Percentiles rank a stretch among this genome's conserved stretches.
Evolutionary conservation across 2,888 invertebrate genomes (phyloP).

Genomic region (Phaedon cochleariae): DNA sequence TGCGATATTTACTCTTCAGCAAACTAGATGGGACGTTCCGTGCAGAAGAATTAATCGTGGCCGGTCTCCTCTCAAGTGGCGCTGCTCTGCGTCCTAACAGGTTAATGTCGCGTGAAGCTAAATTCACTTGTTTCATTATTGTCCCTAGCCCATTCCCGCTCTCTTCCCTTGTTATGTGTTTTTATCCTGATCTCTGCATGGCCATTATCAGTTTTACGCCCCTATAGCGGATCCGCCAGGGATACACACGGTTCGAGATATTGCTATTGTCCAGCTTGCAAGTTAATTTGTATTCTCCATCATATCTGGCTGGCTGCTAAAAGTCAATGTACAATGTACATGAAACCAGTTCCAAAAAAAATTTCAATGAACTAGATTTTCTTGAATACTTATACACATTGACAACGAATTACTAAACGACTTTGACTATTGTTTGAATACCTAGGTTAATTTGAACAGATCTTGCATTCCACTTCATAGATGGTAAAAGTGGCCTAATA

Average conservation of each 20-base stretch:
- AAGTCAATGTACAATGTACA: too few relatives aligned
- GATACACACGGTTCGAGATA: background rate
- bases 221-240: background rate
- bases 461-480: too few relatives aligned
- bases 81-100: slow-evolving; percentile 56
- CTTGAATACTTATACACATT: too few relatives aligned
- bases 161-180: slow-evolving; percentile 39
- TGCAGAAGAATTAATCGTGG: slow-evolving; percentile 56
- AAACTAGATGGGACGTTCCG: slow-evolving; percentile 49
- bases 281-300: background rate
- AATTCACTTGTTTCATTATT: slow-evolving; percentile 58
- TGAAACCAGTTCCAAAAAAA: too few relatives aligned
- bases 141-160: slow-evolving; percentile 47
- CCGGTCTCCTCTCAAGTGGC: slow-evolving; percentile 46
- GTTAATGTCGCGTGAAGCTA: slow-evolving; percentile 62
- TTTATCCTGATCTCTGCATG: slow-evolving; percentile 28
- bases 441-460: too few relatives aligned
- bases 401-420: too few relatives aligned
- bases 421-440: too few relatives aligned
- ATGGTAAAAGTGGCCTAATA: too few relatives aligned
- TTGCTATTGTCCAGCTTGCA: background rate
- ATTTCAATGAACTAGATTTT: too few relatives aligned
- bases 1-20: slow-evolving; percentile 49
- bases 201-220: slow-evolving; percentile 20
- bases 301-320: too few relatives aligned